A percentile compares a stretch with the other conserved stretches of the same genome.
Conservation (phyloP, 1,140 invertebrate genomes). For the Drosophila ercepeae region DNA sequence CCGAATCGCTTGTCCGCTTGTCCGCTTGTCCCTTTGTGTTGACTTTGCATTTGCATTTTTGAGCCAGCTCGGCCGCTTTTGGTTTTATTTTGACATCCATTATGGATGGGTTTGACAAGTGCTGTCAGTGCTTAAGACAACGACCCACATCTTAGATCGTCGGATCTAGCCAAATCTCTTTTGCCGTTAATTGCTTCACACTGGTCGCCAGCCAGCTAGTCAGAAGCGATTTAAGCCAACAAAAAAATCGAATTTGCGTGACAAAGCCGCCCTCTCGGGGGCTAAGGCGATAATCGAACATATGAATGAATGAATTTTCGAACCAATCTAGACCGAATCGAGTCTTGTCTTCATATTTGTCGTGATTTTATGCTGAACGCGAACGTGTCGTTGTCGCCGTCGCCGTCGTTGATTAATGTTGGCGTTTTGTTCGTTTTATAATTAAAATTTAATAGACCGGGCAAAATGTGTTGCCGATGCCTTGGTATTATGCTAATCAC, state of each 20-base stretch:
- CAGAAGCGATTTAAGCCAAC: slow-evolving; percentile 33
- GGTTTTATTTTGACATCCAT: slow-evolving; percentile 65
- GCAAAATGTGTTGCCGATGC: slow-evolving; percentile 36
- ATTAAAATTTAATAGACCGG: slow-evolving; percentile 52
- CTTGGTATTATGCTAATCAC: slow-evolving; percentile 55
- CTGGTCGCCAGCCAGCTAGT: slow-evolving; percentile 26
- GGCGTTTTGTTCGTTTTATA: slow-evolving; percentile 47
- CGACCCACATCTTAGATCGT: slow-evolving; percentile 69
- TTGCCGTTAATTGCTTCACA: slow-evolving; percentile 76
- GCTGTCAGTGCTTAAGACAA: slow-evolving; percentile 58
- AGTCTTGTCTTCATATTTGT: slow-evolving; percentile 38
- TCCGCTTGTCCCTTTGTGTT: slow-evolving; percentile 28
- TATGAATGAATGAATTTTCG: slow-evolving; percentile 53
- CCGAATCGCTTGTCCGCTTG: slow-evolving; percentile 25
- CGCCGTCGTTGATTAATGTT: slow-evolving; percentile 44
- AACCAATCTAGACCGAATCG: slow-evolving; percentile 36
- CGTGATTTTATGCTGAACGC: slow-evolving; percentile 22
- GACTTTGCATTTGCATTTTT: slow-evolving; percentile 71
- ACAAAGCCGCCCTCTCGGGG: slow-evolving; percentile 61
- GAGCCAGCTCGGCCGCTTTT: slow-evolving; percentile 41
- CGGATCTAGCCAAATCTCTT: slow-evolving; percentile 29
- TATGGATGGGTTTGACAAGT: slow-evolving; percentile 79
- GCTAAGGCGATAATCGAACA: slow-evolving; percentile 12
- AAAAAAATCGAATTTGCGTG: slow-evolving; percentile 69
- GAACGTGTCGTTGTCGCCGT: slow-evolving; percentile 7